Evolutionary conservation across 2,888 invertebrate species (phyloP).

Genomic region (Agonopterix arenella): DNA sequence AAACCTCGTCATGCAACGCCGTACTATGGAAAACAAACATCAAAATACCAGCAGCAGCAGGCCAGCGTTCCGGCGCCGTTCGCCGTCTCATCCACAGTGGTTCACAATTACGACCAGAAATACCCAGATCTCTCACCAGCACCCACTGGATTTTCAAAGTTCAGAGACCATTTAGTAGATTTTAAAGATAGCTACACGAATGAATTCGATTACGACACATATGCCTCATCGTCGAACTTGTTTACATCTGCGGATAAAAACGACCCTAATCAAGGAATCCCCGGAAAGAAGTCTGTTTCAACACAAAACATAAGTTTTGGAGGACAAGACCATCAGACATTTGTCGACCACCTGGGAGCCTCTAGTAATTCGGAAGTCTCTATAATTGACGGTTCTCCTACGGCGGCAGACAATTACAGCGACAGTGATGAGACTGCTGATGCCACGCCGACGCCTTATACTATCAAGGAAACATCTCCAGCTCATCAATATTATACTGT

Average conservation of each 20-base stretch:
- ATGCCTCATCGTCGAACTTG: slow-evolving; percentile 51
- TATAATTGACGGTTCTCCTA: slow-evolving; percentile 30
- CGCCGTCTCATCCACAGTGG: slow-evolving; percentile 50
- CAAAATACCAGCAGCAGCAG: slow-evolving; percentile 40
- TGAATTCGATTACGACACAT: slow-evolving; percentile 54
- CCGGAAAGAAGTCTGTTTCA: slow-evolving; percentile 57
- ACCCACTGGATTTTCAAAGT: slow-evolving; percentile 34
- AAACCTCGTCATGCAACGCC: slow-evolving; percentile 29
- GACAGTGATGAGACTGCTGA: slow-evolving; percentile 35
- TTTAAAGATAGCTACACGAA: slow-evolving; percentile 48
- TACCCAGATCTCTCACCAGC: slow-evolving; percentile 24
- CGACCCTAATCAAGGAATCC: slow-evolving; percentile 26
- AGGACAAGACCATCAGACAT: slow-evolving; percentile 51
- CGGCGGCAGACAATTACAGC: slow-evolving; percentile 38
- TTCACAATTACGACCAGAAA: slow-evolving; percentile 58
- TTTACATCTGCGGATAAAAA: slow-evolving; percentile 40
- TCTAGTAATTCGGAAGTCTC: slow-evolving; percentile 27
- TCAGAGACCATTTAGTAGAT: slow-evolving; percentile 44
- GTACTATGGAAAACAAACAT: slow-evolving; percentile 21
- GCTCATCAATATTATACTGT: slow-evolving; percentile 53
- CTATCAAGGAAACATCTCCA: slow-evolving; percentile 50
- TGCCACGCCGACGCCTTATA: slow-evolving; percentile 40
- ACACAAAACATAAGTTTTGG: slow-evolving; percentile 65
- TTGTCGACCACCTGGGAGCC: slow-evolving; percentile 52
- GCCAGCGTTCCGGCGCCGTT: slow-evolving; percentile 46